Evolutionary conservation across 2,113 vertebrate genomes (phyloP).

Genomic region (Pelecanoides urinatrix): DNA sequence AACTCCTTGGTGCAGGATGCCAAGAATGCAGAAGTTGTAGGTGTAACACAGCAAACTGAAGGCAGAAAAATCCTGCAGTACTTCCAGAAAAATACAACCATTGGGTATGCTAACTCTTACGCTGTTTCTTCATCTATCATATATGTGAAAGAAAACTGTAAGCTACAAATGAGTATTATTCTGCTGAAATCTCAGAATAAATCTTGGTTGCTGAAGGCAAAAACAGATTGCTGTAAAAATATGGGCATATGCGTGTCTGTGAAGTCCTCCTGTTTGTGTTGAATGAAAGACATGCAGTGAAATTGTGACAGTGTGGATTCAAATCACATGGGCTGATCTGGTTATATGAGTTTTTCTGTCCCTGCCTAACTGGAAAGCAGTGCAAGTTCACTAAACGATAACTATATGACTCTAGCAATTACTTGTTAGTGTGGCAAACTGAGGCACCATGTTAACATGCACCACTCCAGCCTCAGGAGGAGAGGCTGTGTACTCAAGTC

Average conservation of each 20-base stretch:
- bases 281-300: neutral
- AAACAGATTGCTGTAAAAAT: neutral
- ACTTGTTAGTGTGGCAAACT: neutral
- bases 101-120: neutral
- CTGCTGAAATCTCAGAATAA: neutral
- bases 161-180: neutral
- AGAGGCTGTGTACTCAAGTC: neutral
- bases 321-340: neutral
- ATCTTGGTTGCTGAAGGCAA: neutral
- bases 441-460: neutral
- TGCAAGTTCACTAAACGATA: neutral
- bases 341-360: neutral
- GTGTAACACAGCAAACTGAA: neutral
- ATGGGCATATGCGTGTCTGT: neutral
- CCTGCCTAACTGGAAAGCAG: neutral
- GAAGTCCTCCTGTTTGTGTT: neutral
- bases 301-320: neutral
- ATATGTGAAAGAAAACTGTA: neutral
- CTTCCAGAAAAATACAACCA: neutral
- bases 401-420: neutral
- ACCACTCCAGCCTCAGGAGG: neutral
- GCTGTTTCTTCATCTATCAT: neutral
- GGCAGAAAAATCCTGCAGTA: neutral
- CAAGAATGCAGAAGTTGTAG: rapidly evolving
- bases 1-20: neutral